phyloP scores from a whole-genome alignment of 2,888 invertebrate genomes.

The Trissonchulus sp. region DNA sequence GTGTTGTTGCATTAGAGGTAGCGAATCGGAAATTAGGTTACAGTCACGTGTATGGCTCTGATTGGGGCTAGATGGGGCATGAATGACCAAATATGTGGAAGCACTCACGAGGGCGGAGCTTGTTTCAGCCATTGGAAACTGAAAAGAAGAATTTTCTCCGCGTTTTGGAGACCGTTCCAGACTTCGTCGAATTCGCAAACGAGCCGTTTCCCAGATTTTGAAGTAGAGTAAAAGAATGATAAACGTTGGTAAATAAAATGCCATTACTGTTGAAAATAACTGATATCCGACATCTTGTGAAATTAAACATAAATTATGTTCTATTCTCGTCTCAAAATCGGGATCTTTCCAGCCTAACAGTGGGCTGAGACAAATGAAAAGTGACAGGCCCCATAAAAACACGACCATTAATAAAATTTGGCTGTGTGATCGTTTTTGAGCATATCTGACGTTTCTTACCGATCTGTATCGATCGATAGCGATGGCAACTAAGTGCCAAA shows the following conservation, averaged over 20 bases:
- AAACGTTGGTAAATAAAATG: not conserved
- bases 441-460: not conserved
- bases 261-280: constrained; percentile 9
- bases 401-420: not conserved
- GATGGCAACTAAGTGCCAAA: constrained; percentile 21
- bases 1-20: not conserved
- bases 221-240: not conserved
- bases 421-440: not conserved
- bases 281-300: constrained; percentile 20
- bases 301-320: not conserved
- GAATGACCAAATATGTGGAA: not conserved
- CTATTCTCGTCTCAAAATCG: not conserved
- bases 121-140: not conserved
- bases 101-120: not conserved
- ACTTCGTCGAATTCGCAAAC: not conserved
- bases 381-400: not conserved
- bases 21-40: not conserved
- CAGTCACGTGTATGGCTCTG: not conserved
- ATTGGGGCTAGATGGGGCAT: not conserved
- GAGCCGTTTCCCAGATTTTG: not conserved
- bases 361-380: not conserved
- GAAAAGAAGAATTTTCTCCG: not conserved
- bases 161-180: not conserved
- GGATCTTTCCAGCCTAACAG: constrained; percentile 18
- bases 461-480: not conserved